phyloP scores from a whole-genome alignment of 2,113 vertebrate species.

The Lanius collurio region DNA sequence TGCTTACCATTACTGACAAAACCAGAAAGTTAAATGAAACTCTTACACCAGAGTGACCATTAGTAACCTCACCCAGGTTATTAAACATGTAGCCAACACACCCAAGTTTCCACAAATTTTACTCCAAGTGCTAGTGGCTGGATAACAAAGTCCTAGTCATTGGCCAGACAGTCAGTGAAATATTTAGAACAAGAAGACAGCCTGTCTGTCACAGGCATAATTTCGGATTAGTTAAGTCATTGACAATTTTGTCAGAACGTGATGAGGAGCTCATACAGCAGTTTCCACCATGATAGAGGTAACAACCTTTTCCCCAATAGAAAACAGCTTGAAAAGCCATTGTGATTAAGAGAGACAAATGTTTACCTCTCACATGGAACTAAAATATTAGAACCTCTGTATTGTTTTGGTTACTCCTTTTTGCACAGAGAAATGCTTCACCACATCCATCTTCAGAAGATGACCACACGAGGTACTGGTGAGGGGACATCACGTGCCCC shows the following conservation, averaged over 20 bases:
- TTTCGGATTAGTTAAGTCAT: not conserved
- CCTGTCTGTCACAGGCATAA: not conserved
- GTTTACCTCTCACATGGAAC: accelerated
- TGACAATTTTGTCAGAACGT: not conserved
- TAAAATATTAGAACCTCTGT: not conserved
- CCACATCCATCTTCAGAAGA: not conserved
- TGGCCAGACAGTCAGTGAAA: not conserved
- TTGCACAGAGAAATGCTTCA: not conserved
- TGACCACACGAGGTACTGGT: not conserved
- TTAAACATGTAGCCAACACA: not conserved
- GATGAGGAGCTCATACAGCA: not conserved
- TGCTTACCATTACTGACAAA: not conserved
- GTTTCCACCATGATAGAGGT: not conserved
- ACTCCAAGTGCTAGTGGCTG: not conserved
- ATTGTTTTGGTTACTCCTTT: not conserved
- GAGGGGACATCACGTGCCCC: accelerated
- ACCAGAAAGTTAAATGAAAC: not conserved
- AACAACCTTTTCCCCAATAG: not conserved
- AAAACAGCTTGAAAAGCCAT: not conserved
- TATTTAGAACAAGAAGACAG: not conserved
- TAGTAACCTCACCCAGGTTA: not conserved
- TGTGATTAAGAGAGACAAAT: not conserved
- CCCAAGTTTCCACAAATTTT: not conserved
- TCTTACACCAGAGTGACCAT: not conserved
- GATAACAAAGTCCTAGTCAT: not conserved